These are phyloP conservation scores for Psittacula echo DNA, from an alignment of 2,797 vertebrate species.

Conservation along the genomic window DNA sequence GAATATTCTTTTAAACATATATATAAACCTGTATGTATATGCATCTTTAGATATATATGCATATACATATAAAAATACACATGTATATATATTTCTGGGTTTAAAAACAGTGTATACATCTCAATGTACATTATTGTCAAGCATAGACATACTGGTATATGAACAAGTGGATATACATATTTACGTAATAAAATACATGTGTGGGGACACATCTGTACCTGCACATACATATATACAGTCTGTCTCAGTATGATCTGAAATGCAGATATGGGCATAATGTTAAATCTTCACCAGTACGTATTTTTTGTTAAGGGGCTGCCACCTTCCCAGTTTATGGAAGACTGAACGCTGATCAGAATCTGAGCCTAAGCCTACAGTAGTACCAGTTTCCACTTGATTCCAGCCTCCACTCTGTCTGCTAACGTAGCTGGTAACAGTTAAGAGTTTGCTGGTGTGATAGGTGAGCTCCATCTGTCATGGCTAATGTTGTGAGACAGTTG, in stretches of 20 bases:
- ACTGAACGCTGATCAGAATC: constrained; percentile 18
- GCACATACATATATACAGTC: background rate
- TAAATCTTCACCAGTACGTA: background rate
- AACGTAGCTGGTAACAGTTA: constrained; percentile 46
- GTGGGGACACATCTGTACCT: background rate
- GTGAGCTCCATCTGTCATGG: constrained; percentile 82
- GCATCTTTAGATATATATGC: background rate
- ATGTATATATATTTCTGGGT: background rate
- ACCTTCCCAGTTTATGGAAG: background rate
- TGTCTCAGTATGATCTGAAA: background rate
- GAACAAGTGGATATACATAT: background rate
- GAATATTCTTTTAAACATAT: background rate
- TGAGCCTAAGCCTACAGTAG: background rate
- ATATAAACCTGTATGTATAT: background rate
- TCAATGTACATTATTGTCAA: background rate
- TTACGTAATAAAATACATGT: background rate
- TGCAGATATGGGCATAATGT: fast-evolving
- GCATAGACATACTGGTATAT: background rate
- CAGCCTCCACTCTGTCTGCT: constrained; percentile 64
- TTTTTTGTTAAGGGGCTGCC: background rate
- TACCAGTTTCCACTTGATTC: constrained; percentile 38
- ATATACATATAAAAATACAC: background rate
- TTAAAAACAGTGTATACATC: background rate
- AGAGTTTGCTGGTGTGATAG: constrained; percentile 79
- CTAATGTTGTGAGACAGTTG: constrained; percentile 83